phyloP scores from a whole-genome alignment of 2,113 vertebrate species.

The Brachyhypopomus gauderio region DNA sequence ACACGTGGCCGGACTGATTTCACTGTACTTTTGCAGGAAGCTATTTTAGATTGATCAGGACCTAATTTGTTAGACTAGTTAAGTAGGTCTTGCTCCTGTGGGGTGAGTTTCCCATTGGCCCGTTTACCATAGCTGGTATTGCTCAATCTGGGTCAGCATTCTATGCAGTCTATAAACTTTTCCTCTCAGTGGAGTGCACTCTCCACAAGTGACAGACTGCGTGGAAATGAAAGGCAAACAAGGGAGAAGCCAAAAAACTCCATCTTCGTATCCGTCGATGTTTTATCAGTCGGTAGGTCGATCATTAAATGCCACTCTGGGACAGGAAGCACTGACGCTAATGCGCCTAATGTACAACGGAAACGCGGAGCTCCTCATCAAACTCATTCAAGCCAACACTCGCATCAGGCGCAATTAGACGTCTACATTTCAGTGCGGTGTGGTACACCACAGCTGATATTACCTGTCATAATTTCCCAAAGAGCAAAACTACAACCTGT shows the following conservation, averaged over 20 bases:
- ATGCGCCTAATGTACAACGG: slow-evolving; percentile 36
- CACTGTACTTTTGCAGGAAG: slow-evolving; percentile 2
- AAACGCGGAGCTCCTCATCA: neutral
- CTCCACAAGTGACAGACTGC: neutral
- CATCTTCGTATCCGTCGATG: neutral
- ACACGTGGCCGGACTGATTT: neutral
- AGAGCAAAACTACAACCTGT: neutral
- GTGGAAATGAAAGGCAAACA: slow-evolving; percentile 8
- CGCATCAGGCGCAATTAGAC: slow-evolving; percentile 23
- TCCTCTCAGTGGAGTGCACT: neutral
- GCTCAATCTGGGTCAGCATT: slow-evolving; percentile 35
- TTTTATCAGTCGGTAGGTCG: slow-evolving; percentile 1
- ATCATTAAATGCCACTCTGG: neutral
- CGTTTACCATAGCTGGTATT: neutral
- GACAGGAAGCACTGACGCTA: neutral
- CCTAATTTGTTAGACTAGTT: slow-evolving; percentile 18
- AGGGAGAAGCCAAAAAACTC: slow-evolving; percentile 13
- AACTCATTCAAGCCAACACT: neutral
- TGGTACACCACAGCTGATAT: neutral
- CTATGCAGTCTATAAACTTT: neutral
- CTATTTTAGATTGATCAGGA: slow-evolving; percentile 26
- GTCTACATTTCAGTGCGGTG: neutral
- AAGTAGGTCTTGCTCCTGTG: slow-evolving; percentile 27
- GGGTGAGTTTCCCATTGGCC: neutral
- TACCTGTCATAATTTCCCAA: neutral